phyloP scores from a whole-genome alignment of 2,113 vertebrate genomes.

The Ciconia stormi region DNA sequence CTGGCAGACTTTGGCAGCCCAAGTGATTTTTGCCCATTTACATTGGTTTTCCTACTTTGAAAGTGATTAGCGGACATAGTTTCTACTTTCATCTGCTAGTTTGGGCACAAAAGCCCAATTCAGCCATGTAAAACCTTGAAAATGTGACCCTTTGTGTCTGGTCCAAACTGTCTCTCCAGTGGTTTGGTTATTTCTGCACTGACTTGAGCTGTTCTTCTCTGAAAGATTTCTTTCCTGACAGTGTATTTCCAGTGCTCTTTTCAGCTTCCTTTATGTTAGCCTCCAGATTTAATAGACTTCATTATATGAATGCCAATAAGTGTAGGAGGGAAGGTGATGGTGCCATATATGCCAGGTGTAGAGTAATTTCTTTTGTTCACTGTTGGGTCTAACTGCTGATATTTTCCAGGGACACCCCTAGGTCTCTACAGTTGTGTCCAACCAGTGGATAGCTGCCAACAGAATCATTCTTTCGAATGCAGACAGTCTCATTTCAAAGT shows the following conservation, averaged over 20 bases:
- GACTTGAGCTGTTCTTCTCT: conserved; percentile 23
- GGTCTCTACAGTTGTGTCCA: background rate
- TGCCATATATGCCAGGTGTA: conserved; percentile 33
- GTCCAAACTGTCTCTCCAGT: conserved; percentile 27
- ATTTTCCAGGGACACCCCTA: conserved; percentile 43
- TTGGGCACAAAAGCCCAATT: background rate
- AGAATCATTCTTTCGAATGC: conserved; percentile 5
- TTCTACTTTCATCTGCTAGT: conserved; percentile 31
- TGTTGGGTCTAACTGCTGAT: background rate
- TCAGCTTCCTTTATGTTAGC: conserved; percentile 31
- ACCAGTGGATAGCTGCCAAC: conserved; percentile 12
- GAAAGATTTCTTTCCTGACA: conserved; percentile 32
- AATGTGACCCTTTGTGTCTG: conserved; percentile 37
- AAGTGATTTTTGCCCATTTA: background rate
- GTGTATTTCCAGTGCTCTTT: conserved; percentile 33
- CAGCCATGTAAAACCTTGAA: conserved; percentile 29
- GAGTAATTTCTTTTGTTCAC: conserved; percentile 44
- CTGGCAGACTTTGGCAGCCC: background rate
- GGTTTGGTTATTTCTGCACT: conserved; percentile 46
- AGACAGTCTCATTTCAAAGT: conserved; percentile 22
- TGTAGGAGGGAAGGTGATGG: background rate
- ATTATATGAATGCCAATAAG: conserved; percentile 1
- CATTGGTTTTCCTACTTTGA: conserved; percentile 30
- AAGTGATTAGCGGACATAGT: background rate
- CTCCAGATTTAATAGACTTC: conserved; percentile 17